Conservation (phyloP, 2,797 vertebrate genomes). For the Leucoraja ocellata region DNA sequence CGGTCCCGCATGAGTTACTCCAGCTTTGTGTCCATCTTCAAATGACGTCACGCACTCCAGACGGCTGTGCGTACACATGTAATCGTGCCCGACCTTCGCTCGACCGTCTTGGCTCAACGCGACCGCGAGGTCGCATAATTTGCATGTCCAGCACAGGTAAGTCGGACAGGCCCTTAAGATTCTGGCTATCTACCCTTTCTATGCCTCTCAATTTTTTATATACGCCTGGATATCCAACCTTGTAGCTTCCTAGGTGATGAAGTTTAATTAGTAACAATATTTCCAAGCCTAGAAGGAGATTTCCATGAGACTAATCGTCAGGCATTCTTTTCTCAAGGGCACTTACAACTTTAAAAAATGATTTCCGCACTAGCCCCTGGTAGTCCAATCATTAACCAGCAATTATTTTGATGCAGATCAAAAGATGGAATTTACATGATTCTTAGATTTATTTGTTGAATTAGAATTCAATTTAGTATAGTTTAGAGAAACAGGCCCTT, state of each 20-base stretch:
- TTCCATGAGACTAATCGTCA: neutral
- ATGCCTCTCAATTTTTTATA: no score
- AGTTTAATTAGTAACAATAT: neutral
- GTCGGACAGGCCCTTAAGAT: no score
- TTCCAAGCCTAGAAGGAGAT: neutral
- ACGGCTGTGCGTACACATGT: no score
- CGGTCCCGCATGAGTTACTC: no score
- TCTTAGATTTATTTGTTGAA: neutral
- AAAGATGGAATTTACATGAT: neutral
- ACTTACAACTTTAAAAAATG: neutral
- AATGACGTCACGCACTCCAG: no score
- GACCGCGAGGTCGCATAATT: no score
- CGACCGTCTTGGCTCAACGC: no score
- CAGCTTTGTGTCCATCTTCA: no score
- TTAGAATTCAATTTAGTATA: neutral
- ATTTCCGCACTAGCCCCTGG: neutral
- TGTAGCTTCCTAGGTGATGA: neutral
- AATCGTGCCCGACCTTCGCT: no score
- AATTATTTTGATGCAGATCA: neutral
- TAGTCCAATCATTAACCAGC: neutral
- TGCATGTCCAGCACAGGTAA: no score
- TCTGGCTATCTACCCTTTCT: no score
- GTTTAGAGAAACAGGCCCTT: no score
- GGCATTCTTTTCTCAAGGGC: constrained; percentile 6
- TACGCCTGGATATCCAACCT: neutral